Conservation (phyloP, 2,888 invertebrate genomes). For the Euplagia quadripunctaria region DNA sequence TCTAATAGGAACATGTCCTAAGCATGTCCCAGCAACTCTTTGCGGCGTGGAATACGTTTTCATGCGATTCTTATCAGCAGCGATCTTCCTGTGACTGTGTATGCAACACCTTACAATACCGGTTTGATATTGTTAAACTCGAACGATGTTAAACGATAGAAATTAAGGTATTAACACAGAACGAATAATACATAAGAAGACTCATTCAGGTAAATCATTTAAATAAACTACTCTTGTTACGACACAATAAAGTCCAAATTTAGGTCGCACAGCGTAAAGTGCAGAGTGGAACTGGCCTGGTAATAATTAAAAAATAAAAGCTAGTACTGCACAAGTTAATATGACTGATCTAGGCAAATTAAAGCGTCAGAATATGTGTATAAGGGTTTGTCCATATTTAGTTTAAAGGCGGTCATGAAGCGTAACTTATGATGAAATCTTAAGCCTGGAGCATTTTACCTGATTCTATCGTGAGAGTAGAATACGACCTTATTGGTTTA, state of each 20-base stretch:
- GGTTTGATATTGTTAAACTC: constrained; percentile 44
- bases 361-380: neutral
- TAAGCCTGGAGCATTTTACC: neutral
- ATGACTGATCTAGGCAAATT: neutral
- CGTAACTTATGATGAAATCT: neutral
- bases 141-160: constrained; percentile 42
- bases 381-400: constrained; percentile 13
- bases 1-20: neutral
- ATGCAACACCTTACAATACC: constrained; percentile 45
- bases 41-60: constrained; percentile 65
- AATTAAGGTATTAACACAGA: constrained; percentile 30
- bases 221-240: too few species aligned
- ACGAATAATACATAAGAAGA: too few species aligned
- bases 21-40: constrained; percentile 51
- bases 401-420: neutral
- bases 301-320: neutral
- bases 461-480: too few species aligned
- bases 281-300: too few species aligned
- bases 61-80: constrained; percentile 59
- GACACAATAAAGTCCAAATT: too few species aligned
- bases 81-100: constrained; percentile 54
- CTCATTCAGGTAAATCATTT: too few species aligned
- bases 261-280: too few species aligned
- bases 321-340: neutral
- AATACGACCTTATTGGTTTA: neutral